Evolutionary conservation across 1,140 invertebrate species (phyloP).

Genomic region (Anthonomus grandis): DNA sequence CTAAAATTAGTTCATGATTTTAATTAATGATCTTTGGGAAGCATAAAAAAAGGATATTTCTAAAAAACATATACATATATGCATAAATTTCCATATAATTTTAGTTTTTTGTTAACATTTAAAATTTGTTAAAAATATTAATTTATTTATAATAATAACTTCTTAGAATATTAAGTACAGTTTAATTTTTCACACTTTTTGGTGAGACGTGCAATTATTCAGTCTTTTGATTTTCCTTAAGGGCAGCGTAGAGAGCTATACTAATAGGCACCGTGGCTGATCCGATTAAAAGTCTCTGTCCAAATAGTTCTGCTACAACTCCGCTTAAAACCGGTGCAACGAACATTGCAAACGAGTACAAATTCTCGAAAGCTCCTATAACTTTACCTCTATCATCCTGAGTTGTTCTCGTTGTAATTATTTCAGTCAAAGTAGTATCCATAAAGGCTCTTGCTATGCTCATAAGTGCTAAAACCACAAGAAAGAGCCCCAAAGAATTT

Average conservation of each 20-base stretch:
- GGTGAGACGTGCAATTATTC: too few relatives aligned
- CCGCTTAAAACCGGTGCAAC: conserved; percentile 22
- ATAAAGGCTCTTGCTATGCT: conserved; percentile 17
- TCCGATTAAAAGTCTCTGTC: conserved; percentile 9
- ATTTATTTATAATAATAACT: too few relatives aligned
- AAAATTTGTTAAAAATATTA: too few relatives aligned
- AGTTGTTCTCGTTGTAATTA: conserved; percentile 10
- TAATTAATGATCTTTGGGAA: too few relatives aligned
- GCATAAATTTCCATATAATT: too few relatives aligned
- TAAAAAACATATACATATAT: too few relatives aligned
- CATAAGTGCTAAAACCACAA: conserved; percentile 9
- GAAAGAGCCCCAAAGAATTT: conserved; percentile 17
- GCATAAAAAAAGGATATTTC: too few relatives aligned
- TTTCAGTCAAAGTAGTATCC: conserved; percentile 25
- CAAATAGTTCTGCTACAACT: conserved; percentile 15
- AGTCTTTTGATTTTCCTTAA: neutral
- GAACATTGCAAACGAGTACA: conserved; percentile 10
- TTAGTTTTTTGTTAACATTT: too few relatives aligned
- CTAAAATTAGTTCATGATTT: too few relatives aligned
- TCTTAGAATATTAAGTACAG: too few relatives aligned
- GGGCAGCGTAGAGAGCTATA: conserved; percentile 11
- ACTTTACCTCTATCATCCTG: conserved; percentile 27
- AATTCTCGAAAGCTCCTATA: conserved; percentile 23
- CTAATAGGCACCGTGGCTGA: conserved; percentile 14
- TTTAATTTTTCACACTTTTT: too few relatives aligned